Evolutionary conservation across 2,113 vertebrate genomes (phyloP).

Genomic region (Sorex araneus): DNA sequence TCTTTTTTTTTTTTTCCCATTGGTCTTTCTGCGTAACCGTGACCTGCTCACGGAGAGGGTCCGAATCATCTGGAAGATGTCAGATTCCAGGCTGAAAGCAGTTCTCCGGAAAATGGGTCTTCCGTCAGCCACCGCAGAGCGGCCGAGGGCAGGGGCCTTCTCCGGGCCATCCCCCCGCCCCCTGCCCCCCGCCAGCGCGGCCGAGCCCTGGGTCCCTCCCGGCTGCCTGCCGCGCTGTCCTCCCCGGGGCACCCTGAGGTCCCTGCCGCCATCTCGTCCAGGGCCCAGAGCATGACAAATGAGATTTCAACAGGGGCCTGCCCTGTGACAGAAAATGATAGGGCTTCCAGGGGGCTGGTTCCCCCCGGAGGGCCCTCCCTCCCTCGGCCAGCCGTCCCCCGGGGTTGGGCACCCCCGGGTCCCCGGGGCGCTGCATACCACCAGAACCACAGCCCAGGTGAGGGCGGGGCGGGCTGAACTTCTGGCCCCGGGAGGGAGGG

Average conservation of each 20-base stretch:
- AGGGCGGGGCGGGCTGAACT: constrained; percentile 74
- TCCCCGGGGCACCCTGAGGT: neutral
- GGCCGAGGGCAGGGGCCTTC: constrained; percentile 32
- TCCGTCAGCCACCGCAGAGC: constrained; percentile 66
- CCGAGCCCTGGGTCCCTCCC: neutral
- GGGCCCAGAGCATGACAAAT: constrained; percentile 67
- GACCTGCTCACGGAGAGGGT: constrained; percentile 74
- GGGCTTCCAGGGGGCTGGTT: constrained; percentile 22
- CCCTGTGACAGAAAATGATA: constrained; percentile 82
- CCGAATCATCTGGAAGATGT: constrained; percentile 68
- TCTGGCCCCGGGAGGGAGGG: constrained; percentile 53
- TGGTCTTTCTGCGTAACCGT: constrained; percentile 77
- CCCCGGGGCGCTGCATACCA: constrained; percentile 57
- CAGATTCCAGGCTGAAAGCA: constrained; percentile 67
- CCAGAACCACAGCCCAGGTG: constrained; percentile 50
- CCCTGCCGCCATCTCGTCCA: neutral
- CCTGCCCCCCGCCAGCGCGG: neutral
- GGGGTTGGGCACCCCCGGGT: neutral
- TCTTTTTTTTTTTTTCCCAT: neutral
- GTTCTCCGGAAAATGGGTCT: constrained; percentile 73
- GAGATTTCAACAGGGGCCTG: constrained; percentile 87
- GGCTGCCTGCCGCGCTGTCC: constrained; percentile 20
- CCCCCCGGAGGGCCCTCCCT: neutral
- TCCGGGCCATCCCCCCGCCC: neutral
- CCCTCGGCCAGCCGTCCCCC: constrained; percentile 18